Base-by-base conservation (phyloP, 2,113 vertebrate species). In the Cebus imitator region DNA sequence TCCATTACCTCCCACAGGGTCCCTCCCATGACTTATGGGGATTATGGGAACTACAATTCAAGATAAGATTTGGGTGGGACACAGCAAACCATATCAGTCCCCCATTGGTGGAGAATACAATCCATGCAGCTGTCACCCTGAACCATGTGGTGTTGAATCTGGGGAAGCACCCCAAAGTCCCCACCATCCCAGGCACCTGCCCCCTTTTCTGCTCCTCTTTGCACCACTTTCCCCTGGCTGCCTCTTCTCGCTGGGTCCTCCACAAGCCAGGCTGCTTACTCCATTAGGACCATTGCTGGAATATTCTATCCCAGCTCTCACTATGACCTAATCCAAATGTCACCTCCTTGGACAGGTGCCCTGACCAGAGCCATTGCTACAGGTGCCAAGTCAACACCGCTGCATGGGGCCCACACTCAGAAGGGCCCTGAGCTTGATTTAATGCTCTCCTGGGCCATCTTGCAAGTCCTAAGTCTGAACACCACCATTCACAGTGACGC, bases 391-490 rank as follows among this genome's bases (percentile, higher is more conserved):
- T 30, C 52, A 11, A 11, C 17, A 25, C 5, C 0, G 21, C 6
- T 21, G 25, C 50, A 0, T 17, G 1, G 12, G 1, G 21, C 0
- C 14, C 0, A 0, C 1, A 11, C 18, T 11, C n/a, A 10, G 35
- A 55, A 70, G 58, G 48, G 18, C 16, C 16, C 27, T 68, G 32
- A 32, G 32, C 64, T 35, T 7, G 0, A 14, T 11, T 23, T 52
- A 3, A 13, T 18, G 18, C 11, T 35, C 40, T 35, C 3, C 32
- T 30, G 6, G 7, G 9, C 64, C 18, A 20, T 50, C 78, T 43
- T 40, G 40, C 84, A 58, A 57, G 43, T 10, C 3, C 0, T 55
- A 7, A 4, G 13, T 43, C 81, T 92, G 25, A 61, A 61, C 25
- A 18, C 48, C 45, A 4, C 73, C 8, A 64, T n/a, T 81, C 82